Conservation (phyloP, 1,140 invertebrate genomes). For the Varroa destructor region DNA sequence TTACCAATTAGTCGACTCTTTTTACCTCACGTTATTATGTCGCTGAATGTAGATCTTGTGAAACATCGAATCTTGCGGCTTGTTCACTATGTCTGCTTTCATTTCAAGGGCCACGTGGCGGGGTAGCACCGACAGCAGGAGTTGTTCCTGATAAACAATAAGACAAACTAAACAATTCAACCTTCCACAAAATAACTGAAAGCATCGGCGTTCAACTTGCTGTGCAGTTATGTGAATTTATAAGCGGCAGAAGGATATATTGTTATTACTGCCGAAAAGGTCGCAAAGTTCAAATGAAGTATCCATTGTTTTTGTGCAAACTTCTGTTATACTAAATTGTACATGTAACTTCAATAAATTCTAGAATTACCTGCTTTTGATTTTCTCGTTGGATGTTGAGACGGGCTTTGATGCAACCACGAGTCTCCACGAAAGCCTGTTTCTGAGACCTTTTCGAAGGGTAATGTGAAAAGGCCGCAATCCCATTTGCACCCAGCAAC, state of each 20-base stretch:
- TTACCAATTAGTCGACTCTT: no score
- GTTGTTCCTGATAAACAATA: conserved; percentile 57
- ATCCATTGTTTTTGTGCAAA: no score
- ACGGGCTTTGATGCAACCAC: conserved; percentile 79
- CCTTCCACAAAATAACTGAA: neutral
- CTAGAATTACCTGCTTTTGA: conserved; percentile 70
- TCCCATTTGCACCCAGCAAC: conserved; percentile 62
- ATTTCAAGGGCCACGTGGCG: conserved; percentile 92
- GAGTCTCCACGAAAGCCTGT: conserved; percentile 82
- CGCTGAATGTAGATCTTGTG: conserved; percentile 95
- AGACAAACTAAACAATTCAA: conserved; percentile 21
- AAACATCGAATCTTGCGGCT: conserved; percentile 79
- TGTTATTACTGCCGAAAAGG: no score
- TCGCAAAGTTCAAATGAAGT: no score
- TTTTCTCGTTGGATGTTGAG: conserved; percentile 83
- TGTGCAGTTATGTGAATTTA: neutral
- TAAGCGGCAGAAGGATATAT: no score
- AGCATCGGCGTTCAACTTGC: neutral
- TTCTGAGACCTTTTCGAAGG: conserved; percentile 76
- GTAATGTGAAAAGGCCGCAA: conserved; percentile 79
- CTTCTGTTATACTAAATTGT: no score
- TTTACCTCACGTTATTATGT: conserved; percentile 84
- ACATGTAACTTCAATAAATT: no score
- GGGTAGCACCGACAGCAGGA: conserved; percentile 79
- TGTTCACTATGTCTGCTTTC: conserved; percentile 85